These are phyloP conservation scores for Excalfactoria chinensis DNA, from an alignment of 2,113 vertebrate genomes.

Conservation along the genomic window DNA sequence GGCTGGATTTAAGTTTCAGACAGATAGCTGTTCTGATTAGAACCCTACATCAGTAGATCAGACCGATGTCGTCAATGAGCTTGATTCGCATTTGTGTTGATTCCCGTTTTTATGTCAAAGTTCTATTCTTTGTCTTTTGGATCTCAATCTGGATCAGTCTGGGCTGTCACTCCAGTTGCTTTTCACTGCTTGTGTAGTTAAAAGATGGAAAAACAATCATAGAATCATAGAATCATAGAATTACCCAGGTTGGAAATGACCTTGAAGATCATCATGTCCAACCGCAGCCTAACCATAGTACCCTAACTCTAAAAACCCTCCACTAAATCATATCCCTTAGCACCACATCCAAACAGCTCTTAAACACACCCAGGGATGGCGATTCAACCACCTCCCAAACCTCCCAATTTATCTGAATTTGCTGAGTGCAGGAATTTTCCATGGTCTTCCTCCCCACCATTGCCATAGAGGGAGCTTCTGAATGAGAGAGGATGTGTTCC, in stretches of 20 bases:
- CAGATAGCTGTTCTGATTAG: background rate
- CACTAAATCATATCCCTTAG: too few species aligned
- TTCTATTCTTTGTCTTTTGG: background rate
- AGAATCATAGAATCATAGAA: too few species aligned
- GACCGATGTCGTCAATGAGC: background rate
- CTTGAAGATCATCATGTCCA: too few species aligned
- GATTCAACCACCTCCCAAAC: too few species aligned
- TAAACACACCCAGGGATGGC: too few species aligned
- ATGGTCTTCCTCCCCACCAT: background rate
- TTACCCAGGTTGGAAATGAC: too few species aligned
- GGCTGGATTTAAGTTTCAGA: background rate
- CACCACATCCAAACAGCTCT: too few species aligned
- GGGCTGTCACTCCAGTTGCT: background rate
- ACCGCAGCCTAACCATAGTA: too few species aligned
- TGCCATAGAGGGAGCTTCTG: background rate
- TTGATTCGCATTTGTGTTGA: background rate
- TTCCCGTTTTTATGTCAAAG: background rate
- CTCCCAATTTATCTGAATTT: background rate
- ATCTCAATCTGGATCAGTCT: background rate
- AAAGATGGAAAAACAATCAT: background rate
- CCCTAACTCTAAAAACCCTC: too few species aligned
- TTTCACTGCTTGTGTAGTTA: background rate
- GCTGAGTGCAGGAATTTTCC: background rate
- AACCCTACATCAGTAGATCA: background rate
- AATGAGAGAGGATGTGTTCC: background rate